Conservation (phyloP, 2,797 vertebrate species). For the Lepus oiostolus region DNA sequence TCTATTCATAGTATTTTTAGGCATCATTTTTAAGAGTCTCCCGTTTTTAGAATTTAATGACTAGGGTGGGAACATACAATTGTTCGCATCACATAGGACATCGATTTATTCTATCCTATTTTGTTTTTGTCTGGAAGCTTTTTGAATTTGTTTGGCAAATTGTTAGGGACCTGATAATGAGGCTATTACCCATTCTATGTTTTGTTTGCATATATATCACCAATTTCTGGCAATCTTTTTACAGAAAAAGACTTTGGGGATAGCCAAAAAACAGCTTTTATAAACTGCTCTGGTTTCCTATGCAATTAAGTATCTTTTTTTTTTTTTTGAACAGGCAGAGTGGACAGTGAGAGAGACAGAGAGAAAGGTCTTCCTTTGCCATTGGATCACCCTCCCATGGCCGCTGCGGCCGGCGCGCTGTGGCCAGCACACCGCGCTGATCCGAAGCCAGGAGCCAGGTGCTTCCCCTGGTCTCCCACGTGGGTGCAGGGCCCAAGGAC, state of each 20-base stretch:
- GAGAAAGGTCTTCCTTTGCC: too few species aligned
- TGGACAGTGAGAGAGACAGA: too few species aligned
- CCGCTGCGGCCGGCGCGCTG: too few species aligned
- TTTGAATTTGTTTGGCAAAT: neutral
- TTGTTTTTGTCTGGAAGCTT: neutral
- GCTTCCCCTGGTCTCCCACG: too few species aligned
- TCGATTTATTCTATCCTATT: conserved; percentile 3
- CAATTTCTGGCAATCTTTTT: neutral
- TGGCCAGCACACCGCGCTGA: too few species aligned
- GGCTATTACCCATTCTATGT: neutral
- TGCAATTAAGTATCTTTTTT: neutral
- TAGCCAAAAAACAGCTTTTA: neutral
- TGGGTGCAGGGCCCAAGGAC: too few species aligned
- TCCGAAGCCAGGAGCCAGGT: too few species aligned
- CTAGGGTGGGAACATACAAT: neutral
- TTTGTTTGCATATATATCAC: neutral
- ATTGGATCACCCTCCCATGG: too few species aligned
- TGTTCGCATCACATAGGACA: neutral
- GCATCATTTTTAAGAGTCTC: neutral
- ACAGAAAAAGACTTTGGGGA: neutral
- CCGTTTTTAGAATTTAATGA: neutral
- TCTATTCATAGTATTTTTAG: neutral
- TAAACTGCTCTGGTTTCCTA: neutral
- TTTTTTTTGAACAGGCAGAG: too few species aligned
- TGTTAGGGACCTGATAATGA: neutral